phyloP scores from a whole-genome alignment of 2,888 invertebrate genomes.

The Imbricaverruca yamaguchii region DNA sequence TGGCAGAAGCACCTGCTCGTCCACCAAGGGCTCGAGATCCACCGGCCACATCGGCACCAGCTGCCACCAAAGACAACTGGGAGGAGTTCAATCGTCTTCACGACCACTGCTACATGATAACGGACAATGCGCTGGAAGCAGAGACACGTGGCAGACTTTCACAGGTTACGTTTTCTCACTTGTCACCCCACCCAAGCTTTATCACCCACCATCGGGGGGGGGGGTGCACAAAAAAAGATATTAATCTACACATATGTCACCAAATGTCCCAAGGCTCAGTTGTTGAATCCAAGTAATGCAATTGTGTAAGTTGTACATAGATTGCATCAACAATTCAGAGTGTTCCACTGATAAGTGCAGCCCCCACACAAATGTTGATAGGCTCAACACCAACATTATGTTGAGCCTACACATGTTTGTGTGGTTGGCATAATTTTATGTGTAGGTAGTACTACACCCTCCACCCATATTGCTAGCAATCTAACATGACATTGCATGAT shows the following conservation, averaged over 20 bases:
- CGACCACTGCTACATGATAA: constrained; percentile 7
- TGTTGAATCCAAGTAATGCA: too few relatives aligned
- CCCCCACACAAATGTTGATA: too few relatives aligned
- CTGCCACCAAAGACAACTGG: background rate
- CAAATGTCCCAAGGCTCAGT: background rate
- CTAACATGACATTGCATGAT: too few relatives aligned
- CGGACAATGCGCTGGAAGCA: background rate
- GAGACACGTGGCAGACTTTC: background rate
- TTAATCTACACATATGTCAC: background rate
- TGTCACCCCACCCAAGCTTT: background rate
- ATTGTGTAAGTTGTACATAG: too few relatives aligned
- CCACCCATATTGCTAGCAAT: too few relatives aligned
- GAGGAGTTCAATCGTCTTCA: background rate
- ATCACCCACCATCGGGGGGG: too few relatives aligned
- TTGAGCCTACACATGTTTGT: too few relatives aligned
- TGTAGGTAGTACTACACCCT: too few relatives aligned
- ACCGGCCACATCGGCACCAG: background rate
- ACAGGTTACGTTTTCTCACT: background rate
- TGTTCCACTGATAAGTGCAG: too few relatives aligned
- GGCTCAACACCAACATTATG: too few relatives aligned
- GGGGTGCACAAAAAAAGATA: background rate
- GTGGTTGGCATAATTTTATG: too few relatives aligned
- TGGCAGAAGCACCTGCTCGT: background rate
- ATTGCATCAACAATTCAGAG: too few relatives aligned
- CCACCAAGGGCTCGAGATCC: background rate